Evolutionary conservation across 2,888 invertebrate species (phyloP).

Genomic region (Drosophila ustulata): DNA sequence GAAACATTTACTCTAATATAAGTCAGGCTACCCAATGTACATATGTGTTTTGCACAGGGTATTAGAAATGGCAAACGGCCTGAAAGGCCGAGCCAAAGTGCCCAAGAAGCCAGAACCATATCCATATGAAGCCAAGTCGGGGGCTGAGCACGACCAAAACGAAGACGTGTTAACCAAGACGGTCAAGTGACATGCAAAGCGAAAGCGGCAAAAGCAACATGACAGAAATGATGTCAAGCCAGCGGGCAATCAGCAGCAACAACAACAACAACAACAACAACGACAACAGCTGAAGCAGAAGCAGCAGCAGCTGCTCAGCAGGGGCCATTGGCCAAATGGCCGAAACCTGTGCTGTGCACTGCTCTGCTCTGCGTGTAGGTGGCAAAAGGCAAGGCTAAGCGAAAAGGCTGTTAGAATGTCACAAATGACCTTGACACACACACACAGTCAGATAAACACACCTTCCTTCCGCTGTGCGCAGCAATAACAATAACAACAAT

Average conservation of each 20-base stretch:
- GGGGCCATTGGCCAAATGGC: slow-evolving; percentile 60
- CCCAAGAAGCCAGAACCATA: slow-evolving; percentile 42
- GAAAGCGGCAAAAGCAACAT: slow-evolving; percentile 56
- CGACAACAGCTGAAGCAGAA: slow-evolving; percentile 22
- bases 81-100: slow-evolving; percentile 36
- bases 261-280: slow-evolving; percentile 28
- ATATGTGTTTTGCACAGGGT: neutral
- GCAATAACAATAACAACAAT: slow-evolving; percentile 9
- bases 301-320: slow-evolving; percentile 39
- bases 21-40: too few relatives aligned
- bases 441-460: slow-evolving; percentile 45
- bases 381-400: slow-evolving; percentile 50
- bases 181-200: slow-evolving; percentile 71
- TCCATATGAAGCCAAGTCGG: slow-evolving; percentile 2
- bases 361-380: slow-evolving; percentile 25
- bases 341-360: slow-evolving; percentile 24
- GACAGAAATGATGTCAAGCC: slow-evolving; percentile 72
- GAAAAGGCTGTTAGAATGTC: slow-evolving; percentile 72
- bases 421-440: slow-evolving; percentile 72
- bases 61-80: slow-evolving; percentile 47
- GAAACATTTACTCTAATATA: too few relatives aligned
- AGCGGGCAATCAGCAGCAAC: slow-evolving; percentile 52
- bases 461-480: slow-evolving; percentile 65
- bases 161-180: slow-evolving; percentile 52
- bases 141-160: slow-evolving; percentile 17